phyloP scores from a whole-genome alignment of 2,113 vertebrate genomes.

The Tor tambroides region DNA sequence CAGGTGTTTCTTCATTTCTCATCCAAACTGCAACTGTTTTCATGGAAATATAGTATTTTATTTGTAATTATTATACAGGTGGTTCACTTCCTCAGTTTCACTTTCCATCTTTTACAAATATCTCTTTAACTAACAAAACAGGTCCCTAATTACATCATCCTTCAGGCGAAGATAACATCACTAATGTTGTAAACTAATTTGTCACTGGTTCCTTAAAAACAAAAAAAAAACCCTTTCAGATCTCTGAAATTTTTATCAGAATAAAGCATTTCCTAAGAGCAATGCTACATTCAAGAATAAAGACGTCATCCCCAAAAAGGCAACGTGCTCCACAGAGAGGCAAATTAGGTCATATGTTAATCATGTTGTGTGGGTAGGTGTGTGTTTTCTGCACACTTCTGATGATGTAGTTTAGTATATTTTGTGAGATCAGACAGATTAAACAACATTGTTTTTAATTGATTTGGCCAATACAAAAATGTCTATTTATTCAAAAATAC shows the following conservation, averaged over 20 bases:
- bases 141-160: neutral
- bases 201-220: too few relatives aligned
- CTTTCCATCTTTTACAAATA: neutral
- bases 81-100: neutral
- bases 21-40: neutral
- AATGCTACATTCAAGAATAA: constrained; percentile 1
- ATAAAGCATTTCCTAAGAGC: neutral
- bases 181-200: neutral
- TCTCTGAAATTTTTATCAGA: neutral
- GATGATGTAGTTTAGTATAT: neutral
- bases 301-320: neutral
- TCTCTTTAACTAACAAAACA: neutral
- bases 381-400: constrained; percentile 20
- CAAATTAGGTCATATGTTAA: constrained; percentile 55
- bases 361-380: constrained; percentile 42
- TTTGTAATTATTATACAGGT: neutral
- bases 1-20: neutral
- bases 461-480: neutral
- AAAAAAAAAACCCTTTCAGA: too few relatives aligned
- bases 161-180: neutral
- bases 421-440: neutral
- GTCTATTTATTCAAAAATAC: too few relatives aligned
- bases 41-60: neutral
- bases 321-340: constrained; percentile 15
- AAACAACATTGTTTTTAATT: neutral